phyloP scores from a whole-genome alignment of 2,797 vertebrate genomes.

The Rallus crepitans region DNA sequence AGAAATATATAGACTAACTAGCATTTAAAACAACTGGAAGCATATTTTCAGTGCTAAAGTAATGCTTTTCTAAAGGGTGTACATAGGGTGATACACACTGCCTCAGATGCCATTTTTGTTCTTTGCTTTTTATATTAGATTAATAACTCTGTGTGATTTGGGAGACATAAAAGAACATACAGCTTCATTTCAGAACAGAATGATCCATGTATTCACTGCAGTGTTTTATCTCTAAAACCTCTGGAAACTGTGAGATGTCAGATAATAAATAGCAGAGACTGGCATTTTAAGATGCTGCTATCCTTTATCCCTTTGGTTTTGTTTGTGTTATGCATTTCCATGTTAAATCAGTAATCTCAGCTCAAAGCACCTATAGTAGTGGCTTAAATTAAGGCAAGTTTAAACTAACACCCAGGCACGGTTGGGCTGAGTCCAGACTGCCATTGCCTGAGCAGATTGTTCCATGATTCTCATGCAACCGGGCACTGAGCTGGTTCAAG shows the following conservation, averaged over 20 bases:
- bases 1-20: background rate
- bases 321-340: background rate
- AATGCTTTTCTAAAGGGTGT: background rate
- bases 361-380: background rate
- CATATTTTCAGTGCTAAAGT: background rate
- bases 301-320: background rate
- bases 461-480: background rate
- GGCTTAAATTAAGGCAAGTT: background rate
- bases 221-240: background rate
- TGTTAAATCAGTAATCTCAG: background rate
- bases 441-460: background rate
- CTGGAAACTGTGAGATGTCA: background rate
- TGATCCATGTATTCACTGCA: background rate
- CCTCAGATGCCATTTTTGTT: background rate
- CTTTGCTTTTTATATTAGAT: background rate
- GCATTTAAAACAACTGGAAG: background rate
- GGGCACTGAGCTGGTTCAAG: background rate
- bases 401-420: background rate
- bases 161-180: background rate
- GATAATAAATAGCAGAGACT: background rate
- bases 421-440: background rate
- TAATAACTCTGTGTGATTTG: background rate
- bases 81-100: rapidly evolving
- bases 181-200: background rate
- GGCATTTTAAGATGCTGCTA: background rate